Evolutionary conservation across 1,140 invertebrate species (phyloP), one percentile per base, ranked within the genome.

Genomic region (Psix sp.): DNA sequence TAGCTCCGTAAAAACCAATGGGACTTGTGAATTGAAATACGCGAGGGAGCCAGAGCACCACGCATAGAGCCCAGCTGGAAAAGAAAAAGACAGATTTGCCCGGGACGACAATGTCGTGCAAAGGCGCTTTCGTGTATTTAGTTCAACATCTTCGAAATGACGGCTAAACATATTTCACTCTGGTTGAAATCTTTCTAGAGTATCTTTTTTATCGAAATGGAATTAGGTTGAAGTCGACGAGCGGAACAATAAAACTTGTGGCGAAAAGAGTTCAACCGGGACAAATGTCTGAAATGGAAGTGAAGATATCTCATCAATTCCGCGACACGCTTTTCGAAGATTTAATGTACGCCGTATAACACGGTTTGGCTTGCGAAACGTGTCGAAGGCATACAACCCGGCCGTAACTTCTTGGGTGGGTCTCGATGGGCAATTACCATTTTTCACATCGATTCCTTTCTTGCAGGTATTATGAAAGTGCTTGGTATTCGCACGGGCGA

Each of bases 191-290:
- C 51, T 63, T 74, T 59, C 46, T 59, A 38, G 29, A 68, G 68
- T 74, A 59, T 36, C 46, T 21, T 65, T n/a, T 89, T 91, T 92
- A 15, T 85, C 87, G 17, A 88, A n/a, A n/a, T n/a, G n/a, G n/a
- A n/a, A n/a, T n/a, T n/a, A n/a, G n/a, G n/a, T n/a, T n/a, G n/a
- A n/a, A n/a, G n/a, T n/a, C n/a, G n/a, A n/a, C n/a, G n/a, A n/a
- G n/a, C n/a, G n/a, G n/a, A n/a, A n/a, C n/a, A n/a, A n/a, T n/a
- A n/a, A n/a, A n/a, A n/a, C n/a, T n/a, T n/a, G n/a, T n/a, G n/a
- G n/a, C n/a, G n/a, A n/a, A n/a, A n/a, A n/a, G n/a, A n/a, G n/a
- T n/a, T n/a, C n/a, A n/a, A n/a, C n/a, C n/a, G n/a, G n/a, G 21
- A 57, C n/a, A 67, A 45, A 59, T 46, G 40, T 56, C 42, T 36